phyloP scores from a whole-genome alignment of 2,797 vertebrate genomes.

The Ataeniobius toweri region DNA sequence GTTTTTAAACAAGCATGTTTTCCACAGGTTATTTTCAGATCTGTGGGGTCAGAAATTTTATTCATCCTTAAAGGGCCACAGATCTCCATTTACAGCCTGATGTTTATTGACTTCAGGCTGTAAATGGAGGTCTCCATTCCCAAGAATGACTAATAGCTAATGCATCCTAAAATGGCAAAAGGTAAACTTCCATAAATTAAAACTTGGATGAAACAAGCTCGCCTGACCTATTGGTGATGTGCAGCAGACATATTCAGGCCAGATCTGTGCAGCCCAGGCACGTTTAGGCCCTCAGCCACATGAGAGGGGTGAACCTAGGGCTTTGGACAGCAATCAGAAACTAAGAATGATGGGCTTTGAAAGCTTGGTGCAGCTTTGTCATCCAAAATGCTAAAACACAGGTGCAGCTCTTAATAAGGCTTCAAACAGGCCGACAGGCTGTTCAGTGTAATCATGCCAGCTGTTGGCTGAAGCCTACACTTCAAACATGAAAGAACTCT shows the following conservation, averaged over 20 bases:
- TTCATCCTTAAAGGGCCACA: slow-evolving; percentile 23
- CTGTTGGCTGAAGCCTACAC: slow-evolving; percentile 11
- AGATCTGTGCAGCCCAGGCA: slow-evolving; percentile 31
- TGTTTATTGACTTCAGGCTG: neutral
- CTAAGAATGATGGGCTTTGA: slow-evolving; percentile 1
- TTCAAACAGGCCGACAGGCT: slow-evolving; percentile 6
- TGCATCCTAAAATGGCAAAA: slow-evolving; percentile 16
- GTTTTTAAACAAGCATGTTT: slow-evolving; percentile 18
- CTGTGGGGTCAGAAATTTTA: slow-evolving; percentile 30
- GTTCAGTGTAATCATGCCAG: neutral
- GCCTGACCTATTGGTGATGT: slow-evolving; percentile 31
- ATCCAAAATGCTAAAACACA: slow-evolving; percentile 21
- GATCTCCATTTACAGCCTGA: slow-evolving; percentile 25
- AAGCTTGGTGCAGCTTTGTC: slow-evolving; percentile 3
- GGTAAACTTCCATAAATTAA: slow-evolving; percentile 18
- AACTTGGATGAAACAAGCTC: slow-evolving; percentile 22
- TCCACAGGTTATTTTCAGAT: slow-evolving; percentile 40
- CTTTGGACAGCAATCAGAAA: slow-evolving; percentile 11
- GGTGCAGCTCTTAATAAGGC: slow-evolving; percentile 20
- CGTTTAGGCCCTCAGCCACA: slow-evolving; percentile 25
- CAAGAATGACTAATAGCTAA: slow-evolving; percentile 11
- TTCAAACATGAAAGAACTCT: neutral
- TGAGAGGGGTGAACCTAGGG: neutral
- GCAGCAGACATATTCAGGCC: slow-evolving; percentile 19
- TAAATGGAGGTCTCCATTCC: slow-evolving; percentile 3